Conservation (phyloP, 92 coral and sea anemone species). For the Phymanthus crucifer region DNA sequence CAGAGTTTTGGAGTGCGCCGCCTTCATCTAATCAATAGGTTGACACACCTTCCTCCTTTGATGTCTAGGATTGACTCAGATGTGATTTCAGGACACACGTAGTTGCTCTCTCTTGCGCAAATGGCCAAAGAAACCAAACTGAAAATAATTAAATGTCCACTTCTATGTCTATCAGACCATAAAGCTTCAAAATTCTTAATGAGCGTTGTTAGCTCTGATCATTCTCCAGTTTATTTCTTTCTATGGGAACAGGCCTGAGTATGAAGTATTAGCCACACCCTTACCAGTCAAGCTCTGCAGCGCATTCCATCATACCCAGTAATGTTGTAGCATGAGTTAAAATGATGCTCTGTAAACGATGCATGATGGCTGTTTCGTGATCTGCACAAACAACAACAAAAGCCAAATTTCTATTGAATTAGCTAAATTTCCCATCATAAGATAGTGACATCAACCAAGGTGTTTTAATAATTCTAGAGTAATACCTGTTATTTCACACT, state of each 20-base stretch:
- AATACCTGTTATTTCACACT: constrained; percentile 96
- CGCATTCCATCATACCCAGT: constrained; percentile 89
- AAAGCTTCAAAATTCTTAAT: too few species aligned
- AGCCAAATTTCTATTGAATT: neutral
- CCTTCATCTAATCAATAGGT: neutral
- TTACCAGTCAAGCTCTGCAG: constrained; percentile 98
- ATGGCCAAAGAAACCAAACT: constrained; percentile 86
- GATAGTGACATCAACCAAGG: neutral
- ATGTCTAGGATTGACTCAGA: constrained; percentile 66
- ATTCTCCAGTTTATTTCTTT: neutral
- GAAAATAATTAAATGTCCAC: neutral
- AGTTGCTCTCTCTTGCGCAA: constrained; percentile 89
- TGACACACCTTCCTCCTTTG: constrained; percentile 85
- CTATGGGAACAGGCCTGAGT: neutral
- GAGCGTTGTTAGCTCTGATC: too few species aligned
- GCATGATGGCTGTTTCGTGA: constrained; percentile 97
- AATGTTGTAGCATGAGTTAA: constrained; percentile 82
- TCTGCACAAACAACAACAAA: constrained; percentile 40
- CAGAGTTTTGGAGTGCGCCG: neutral
- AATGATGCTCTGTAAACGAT: constrained; percentile 81
- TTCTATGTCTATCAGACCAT: neutral
- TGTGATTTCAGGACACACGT: constrained; percentile 83
- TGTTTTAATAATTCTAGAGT: neutral
- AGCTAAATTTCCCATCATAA: neutral
- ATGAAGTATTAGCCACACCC: neutral